A percentile compares a stretch with the other conserved stretches of the same genome.
Conservation (phyloP, 2,888 invertebrate genomes). For the Autographa pulchrina region DNA sequence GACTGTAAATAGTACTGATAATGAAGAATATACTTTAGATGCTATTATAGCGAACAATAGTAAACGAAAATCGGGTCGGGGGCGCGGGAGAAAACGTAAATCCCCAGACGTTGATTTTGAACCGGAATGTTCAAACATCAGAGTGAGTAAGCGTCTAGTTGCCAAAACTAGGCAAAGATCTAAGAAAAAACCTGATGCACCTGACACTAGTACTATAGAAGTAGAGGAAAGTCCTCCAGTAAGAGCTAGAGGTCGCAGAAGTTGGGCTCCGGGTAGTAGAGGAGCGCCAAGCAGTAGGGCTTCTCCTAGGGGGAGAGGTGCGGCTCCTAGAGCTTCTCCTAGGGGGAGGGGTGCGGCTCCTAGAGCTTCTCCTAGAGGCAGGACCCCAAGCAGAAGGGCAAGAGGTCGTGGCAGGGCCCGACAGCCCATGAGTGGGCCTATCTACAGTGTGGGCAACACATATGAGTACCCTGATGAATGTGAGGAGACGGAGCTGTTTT, state of each 20-base stretch:
- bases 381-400: not conserved
- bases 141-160: constrained; percentile 14
- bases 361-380: constrained; percentile 3
- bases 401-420: not conserved
- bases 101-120: not conserved
- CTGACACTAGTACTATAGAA: not conserved
- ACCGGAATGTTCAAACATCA: not conserved
- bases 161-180: constrained; percentile 37
- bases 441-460: constrained; percentile 77
- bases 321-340: constrained; percentile 7
- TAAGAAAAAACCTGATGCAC: not conserved
- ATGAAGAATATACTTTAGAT: constrained; percentile 64
- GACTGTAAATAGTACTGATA: constrained; percentile 51
- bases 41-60: constrained; percentile 62
- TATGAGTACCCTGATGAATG: constrained; percentile 78
- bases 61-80: constrained; percentile 30
- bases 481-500: constrained; percentile 71
- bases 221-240: not conserved
- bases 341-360: constrained; percentile 32
- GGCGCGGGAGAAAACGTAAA: constrained; percentile 44
- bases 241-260: not conserved
- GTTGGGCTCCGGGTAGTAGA: constrained; percentile 8
- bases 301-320: constrained; percentile 27
- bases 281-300: constrained; percentile 11
- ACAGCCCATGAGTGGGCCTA: constrained; percentile 53